phyloP scores from a whole-genome alignment of 2,797 vertebrate species.

The Hemibagrus guttatus region DNA sequence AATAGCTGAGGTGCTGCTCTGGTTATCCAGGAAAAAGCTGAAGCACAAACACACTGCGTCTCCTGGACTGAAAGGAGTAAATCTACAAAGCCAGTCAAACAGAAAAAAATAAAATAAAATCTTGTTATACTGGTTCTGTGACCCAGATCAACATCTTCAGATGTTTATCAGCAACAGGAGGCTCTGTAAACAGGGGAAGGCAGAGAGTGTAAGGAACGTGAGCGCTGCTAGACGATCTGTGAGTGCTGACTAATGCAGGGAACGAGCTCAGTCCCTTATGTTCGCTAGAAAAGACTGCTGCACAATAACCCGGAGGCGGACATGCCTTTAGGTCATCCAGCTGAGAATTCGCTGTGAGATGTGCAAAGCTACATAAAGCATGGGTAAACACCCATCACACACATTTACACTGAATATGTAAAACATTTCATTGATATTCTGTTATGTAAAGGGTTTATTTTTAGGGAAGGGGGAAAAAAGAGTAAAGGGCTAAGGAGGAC shows the following conservation, averaged over 20 bases:
- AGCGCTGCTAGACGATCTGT: conserved; percentile 24
- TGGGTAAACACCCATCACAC: conserved; percentile 4
- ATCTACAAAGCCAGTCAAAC: background rate
- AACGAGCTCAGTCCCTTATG: background rate
- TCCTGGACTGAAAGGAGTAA: background rate
- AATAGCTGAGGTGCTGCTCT: background rate
- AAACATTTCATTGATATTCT: background rate
- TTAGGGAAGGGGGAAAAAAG: background rate
- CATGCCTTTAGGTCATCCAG: background rate
- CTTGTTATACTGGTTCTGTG: conserved; percentile 41
- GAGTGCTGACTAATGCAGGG: conserved; percentile 10
- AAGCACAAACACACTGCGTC: background rate
- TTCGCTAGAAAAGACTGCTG: background rate
- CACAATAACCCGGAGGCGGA: conserved; percentile 16
- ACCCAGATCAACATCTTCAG: conserved; percentile 30
- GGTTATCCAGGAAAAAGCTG: too few relatives aligned
- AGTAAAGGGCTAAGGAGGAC: background rate
- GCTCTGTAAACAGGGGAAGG: conserved; percentile 6
- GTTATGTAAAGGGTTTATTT: background rate
- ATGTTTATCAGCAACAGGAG: conserved; percentile 40
- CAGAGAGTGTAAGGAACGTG: background rate
- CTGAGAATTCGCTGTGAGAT: background rate
- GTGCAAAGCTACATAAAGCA: background rate
- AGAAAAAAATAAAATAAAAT: background rate
- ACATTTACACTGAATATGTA: background rate